Evolutionary conservation across 2,888 invertebrate species (phyloP), one percentile per base, ranked within the genome.

Genomic region (Ochropleura plecta): DNA sequence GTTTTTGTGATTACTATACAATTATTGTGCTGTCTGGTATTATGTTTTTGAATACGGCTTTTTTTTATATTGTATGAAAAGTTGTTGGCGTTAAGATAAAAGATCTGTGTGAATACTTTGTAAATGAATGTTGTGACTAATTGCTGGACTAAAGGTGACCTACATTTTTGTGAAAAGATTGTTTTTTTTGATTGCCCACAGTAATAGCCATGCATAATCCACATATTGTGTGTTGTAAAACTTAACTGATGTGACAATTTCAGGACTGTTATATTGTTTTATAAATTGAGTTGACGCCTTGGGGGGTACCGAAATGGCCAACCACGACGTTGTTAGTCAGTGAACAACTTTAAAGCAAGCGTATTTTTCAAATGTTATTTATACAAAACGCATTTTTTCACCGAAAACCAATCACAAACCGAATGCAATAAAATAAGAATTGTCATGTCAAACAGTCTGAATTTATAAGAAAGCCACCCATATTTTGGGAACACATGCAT

Each of bases 401-500:
- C 20, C 3, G 55, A 55, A 12, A 20, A 2, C 18, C 42, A 60
- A 60, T 60, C 62, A 44, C 44, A 44, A n/a, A 62, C 44, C 3
- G 62, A 14, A 14, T 12, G n/a, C 48, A 46, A 67, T 73, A 67
- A 76, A 63, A 76, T 79, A 65, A 49, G 67, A 71, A 72, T 75
- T 78, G 64, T 77, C 70, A 59, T 72, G 76, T 79, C 74, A 73
- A 71, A 66, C 76, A 62, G 40, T 44, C 53, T 40, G 64, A 70
- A 70, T 75, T 70, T 64, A 77, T 30, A 48, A 71, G 55, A 73
- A 83, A 79, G 64, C 83, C 79, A 77, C 80, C 82, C 76, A 88
- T 85, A 85, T 86, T 89, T 89, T 84, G 88, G 85, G 88, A 79
- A 78, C 88, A 84, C 81, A 92, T 92, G 90, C 90, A 92, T 92